phyloP scores from a whole-genome alignment of 1,140 invertebrate species.

The Lasaia peninsularis region DNA sequence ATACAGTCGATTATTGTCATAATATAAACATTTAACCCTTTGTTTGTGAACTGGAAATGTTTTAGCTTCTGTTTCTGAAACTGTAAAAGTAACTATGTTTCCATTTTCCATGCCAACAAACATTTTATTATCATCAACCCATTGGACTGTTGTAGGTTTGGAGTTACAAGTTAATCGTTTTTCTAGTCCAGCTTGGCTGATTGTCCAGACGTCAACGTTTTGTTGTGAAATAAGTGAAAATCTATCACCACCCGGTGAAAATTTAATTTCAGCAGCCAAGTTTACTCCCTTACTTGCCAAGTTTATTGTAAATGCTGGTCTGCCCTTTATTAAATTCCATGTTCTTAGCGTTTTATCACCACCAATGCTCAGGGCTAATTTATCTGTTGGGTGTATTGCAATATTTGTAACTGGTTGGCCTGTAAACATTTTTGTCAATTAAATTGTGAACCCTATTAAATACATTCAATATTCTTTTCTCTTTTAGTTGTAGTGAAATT shows the following conservation, averaged over 20 bases:
- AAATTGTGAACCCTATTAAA: too few relatives aligned
- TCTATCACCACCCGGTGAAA: conserved; percentile 83
- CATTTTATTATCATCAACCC: conserved; percentile 80
- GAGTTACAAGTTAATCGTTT: conserved; percentile 78
- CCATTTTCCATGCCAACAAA: conserved; percentile 86
- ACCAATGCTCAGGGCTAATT: conserved; percentile 91
- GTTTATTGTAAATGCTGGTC: conserved; percentile 92
- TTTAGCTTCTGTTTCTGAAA: conserved; percentile 72
- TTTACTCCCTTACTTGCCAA: conserved; percentile 81
- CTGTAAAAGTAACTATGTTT: conserved; percentile 80
- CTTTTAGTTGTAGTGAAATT: too few relatives aligned
- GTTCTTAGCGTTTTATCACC: conserved; percentile 90
- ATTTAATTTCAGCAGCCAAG: conserved; percentile 78
- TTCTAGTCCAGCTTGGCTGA: conserved; percentile 83
- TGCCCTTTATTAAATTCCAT: conserved; percentile 96
- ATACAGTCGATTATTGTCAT: conserved; percentile 75
- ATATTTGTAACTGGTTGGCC: conserved; percentile 82
- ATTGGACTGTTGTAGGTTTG: conserved; percentile 82
- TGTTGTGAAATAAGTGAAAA: conserved; percentile 86
- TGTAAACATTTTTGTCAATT: conserved; percentile 32
- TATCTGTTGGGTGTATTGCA: conserved; percentile 92
- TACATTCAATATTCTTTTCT: too few relatives aligned
- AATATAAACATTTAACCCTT: conserved; percentile 83
- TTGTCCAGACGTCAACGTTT: conserved; percentile 86
- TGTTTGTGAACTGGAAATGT: conserved; percentile 80